Evolutionary conservation across 2,888 invertebrate species (phyloP), one percentile per base, ranked within the genome.

Genomic region (Ormyrus pomaceus): DNA sequence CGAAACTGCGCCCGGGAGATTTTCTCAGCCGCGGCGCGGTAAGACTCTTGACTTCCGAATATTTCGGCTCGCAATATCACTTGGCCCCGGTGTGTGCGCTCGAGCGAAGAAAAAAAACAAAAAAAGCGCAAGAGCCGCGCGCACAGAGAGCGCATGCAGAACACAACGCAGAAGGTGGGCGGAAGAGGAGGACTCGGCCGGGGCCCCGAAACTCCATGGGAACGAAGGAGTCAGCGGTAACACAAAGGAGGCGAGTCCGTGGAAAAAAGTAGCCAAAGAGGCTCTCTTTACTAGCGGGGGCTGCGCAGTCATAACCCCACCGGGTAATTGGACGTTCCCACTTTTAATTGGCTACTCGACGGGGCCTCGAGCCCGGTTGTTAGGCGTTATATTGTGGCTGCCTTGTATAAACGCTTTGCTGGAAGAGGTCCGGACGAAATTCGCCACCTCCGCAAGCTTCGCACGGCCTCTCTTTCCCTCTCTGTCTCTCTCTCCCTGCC

Each of bases 311-410:
- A 85, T 87, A 87, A 86, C 83, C 86, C 82, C 85, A 83, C 83
- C 75, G 84, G 85, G 86, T 88, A 89, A 89, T 89, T 89, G 88
- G 88, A 86, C 87, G 87, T 87, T 89, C 86, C 87, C 83, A 87
- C 84, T 87, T 88, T 89, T 89, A 89, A 89, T 89, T 89, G 89
- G 88, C 85, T 82, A 84, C 83, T 85, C 86, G 86, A 84, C 84
- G 86, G 83, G 55, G 83, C 83, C 34, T 4, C 79, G 83, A 84
- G 83, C 85, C 85, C 83, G 86, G 88, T 88, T 86, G 87, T 88
- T 88, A 87, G 86, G 85, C 85, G 87, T 89, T 89, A 89, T 88
- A 88, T 87, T 87, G 86, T 86, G 85, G 34, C 83, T 84, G 84
- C 84, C 85, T 85, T 87, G 72, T 77, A 72, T 87, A 87, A 88